Conservation (phyloP, 2,888 invertebrate species). For the Epiperipatus broadwayi region DNA sequence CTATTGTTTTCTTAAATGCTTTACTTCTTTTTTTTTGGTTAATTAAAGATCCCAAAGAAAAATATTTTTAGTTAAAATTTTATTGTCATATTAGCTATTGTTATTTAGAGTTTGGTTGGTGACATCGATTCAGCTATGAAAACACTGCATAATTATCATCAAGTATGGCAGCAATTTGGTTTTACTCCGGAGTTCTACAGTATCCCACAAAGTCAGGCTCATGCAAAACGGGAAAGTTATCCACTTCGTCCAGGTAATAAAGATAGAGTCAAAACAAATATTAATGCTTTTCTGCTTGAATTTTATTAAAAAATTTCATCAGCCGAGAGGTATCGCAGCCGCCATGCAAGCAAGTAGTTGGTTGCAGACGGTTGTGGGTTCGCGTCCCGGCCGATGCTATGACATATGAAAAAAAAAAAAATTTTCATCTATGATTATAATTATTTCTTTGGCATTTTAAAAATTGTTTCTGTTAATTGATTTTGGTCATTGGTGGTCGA, state of each 20-base stretch:
- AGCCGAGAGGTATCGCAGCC: too few species aligned
- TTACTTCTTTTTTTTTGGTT: not conserved
- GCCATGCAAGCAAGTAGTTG: too few species aligned
- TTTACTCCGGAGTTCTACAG: constrained; percentile 96
- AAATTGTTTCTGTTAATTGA: not conserved
- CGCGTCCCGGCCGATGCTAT: too few species aligned
- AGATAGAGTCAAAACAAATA: constrained; percentile 10
- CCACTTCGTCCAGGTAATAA: constrained; percentile 57
- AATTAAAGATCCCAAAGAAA: too few species aligned
- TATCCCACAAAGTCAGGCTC: constrained; percentile 60
- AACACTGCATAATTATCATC: constrained; percentile 83
- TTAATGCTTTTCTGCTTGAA: not conserved
- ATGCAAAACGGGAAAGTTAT: constrained; percentile 65
- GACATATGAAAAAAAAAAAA: too few species aligned
- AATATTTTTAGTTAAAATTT: not conserved
- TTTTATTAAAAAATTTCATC: not conserved
- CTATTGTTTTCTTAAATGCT: too few species aligned
- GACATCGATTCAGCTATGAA: constrained; percentile 77
- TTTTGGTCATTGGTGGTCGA: too few species aligned
- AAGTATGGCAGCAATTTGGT: constrained; percentile 91
- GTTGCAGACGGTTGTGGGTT: too few species aligned
- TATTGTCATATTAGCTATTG: too few species aligned
- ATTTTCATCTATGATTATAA: too few species aligned
- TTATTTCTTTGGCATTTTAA: too few species aligned
- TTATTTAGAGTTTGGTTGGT: constrained; percentile 39